These are phyloP conservation scores for Shinisaurus crocodilurus DNA, from an alignment of 2,113 vertebrate species.

Conservation along the genomic window DNA sequence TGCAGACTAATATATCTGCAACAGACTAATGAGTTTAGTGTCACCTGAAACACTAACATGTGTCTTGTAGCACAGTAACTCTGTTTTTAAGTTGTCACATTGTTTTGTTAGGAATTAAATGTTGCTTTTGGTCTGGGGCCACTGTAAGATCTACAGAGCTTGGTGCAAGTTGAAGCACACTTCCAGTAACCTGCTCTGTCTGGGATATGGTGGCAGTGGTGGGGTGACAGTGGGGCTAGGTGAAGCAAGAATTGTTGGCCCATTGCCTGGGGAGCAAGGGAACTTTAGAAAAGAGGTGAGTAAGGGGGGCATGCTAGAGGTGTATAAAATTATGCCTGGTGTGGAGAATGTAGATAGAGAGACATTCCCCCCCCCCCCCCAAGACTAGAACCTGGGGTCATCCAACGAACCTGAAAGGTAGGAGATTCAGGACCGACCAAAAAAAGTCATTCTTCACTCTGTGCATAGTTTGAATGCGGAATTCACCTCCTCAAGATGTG, in stretches of 20 bases:
- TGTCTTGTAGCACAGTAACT: not conserved
- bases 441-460: not conserved
- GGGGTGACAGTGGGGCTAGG: not conserved
- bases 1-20: no score
- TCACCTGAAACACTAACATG: not conserved
- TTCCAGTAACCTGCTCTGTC: not conserved
- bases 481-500: no score
- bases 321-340: not conserved
- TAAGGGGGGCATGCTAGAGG: not conserved
- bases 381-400: not conserved
- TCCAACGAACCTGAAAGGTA: not conserved
- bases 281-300: not conserved
- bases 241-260: not conserved
- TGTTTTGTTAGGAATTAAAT: constrained; percentile 1
- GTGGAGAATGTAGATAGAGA: not conserved
- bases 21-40: no score
- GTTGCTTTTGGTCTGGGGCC: constrained; percentile 19
- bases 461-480: no score
- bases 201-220: not conserved
- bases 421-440: not conserved
- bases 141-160: not conserved
- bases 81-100: not conserved
- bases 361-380: not conserved
- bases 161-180: not conserved
- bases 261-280: not conserved